These are phyloP conservation scores for Pyrrhosoma nymphula DNA, from an alignment of 2,888 invertebrate genomes.

Conservation along the genomic window DNA sequence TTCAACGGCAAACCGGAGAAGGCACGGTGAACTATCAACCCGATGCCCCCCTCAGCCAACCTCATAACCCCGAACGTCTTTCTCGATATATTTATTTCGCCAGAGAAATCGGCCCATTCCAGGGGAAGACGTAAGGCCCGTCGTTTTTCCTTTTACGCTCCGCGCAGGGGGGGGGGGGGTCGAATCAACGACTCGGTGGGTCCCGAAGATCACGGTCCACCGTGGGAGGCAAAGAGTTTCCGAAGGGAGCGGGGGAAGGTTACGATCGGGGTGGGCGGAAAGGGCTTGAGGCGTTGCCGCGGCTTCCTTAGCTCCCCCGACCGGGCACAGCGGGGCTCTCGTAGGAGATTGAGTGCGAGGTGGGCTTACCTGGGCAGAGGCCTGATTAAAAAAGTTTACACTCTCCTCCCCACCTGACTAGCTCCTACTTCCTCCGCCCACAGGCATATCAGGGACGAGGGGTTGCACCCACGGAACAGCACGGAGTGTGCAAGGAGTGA, in stretches of 20 bases:
- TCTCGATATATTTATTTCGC: not conserved
- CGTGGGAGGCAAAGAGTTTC: not conserved
- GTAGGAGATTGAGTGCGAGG: constrained; percentile 43
- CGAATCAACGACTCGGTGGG: not conserved
- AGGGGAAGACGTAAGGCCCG: not conserved
- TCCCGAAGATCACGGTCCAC: not conserved
- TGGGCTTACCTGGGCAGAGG: constrained; percentile 61
- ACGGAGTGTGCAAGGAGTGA: not conserved
- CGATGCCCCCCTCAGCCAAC: not conserved
- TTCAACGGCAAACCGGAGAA: not conserved
- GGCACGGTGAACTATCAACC: not conserved
- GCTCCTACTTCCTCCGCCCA: not conserved
- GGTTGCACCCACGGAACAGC: not conserved
- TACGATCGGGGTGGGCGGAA: not conserved
- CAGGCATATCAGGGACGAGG: not conserved
- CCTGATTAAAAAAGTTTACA: constrained; percentile 66
- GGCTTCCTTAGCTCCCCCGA: not conserved
- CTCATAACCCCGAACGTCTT: not conserved
- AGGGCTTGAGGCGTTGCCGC: not conserved
- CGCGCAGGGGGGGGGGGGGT: not conserved
- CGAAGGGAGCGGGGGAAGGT: not conserved
- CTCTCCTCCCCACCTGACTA: not conserved
- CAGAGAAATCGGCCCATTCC: not conserved
- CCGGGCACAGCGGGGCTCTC: not conserved
- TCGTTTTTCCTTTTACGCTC: constrained; percentile 3